phyloP scores from a whole-genome alignment of 2,797 vertebrate species.

The Eutrigla gurnardus region DNA sequence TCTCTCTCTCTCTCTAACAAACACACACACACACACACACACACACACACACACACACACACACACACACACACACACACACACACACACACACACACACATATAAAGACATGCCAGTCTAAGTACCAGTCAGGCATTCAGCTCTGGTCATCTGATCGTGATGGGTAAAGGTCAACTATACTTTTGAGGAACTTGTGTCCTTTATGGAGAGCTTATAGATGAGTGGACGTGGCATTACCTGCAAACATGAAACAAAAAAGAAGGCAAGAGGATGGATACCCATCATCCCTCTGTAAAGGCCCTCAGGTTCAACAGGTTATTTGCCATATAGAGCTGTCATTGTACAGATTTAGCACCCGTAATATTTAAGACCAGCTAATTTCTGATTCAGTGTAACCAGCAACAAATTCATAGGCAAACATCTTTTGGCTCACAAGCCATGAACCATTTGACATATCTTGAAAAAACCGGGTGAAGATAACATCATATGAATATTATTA shows the following conservation, averaged over 20 bases:
- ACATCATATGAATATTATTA: neutral
- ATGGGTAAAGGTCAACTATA: conserved; percentile 30
- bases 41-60: conserved; percentile 24
- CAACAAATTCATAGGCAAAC: too few relatives aligned
- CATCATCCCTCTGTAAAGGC: neutral
- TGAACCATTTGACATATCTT: neutral
- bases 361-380: too few relatives aligned
- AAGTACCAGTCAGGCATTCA: conserved; percentile 12
- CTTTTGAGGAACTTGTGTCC: conserved; percentile 24
- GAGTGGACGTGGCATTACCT: conserved; percentile 24
- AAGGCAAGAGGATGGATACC: neutral
- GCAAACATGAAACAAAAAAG: neutral
- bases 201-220: neutral
- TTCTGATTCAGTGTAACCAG: too few relatives aligned
- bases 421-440: neutral
- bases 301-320: conserved; percentile 2
- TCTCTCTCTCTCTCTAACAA: too few relatives aligned
- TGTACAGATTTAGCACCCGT: neutral
- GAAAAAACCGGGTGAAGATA: neutral
- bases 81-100: conserved; percentile 17
- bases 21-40: conserved; percentile 24
- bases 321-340: neutral
- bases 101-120: conserved; percentile 21
- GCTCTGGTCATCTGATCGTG: conserved; percentile 44
- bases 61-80: conserved; percentile 30